These are phyloP conservation scores for Drosophila nigromelanica DNA, from an alignment of 1,140 invertebrate species.

Conservation along the genomic window DNA sequence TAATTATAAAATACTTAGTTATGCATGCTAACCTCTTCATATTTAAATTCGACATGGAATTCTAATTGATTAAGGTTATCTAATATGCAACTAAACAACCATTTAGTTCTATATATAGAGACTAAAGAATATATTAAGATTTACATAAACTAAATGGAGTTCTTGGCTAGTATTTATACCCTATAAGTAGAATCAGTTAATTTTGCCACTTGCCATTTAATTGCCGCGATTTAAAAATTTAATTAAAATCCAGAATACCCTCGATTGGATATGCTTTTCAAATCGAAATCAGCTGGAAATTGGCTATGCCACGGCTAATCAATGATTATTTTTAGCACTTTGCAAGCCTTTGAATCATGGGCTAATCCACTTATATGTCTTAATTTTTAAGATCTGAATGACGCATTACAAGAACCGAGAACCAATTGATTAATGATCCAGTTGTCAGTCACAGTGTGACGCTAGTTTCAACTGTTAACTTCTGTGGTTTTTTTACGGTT, in stretches of 20 bases:
- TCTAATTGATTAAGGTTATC: not conserved
- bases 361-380: conserved; percentile 14
- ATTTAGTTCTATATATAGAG: not conserved
- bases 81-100: not conserved
- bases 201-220: not conserved
- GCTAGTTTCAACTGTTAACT: not conserved
- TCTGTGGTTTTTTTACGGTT: conserved; percentile 21
- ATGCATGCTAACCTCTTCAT: not conserved
- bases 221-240: conserved; percentile 6
- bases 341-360: conserved; percentile 28
- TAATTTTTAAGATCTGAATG: conserved; percentile 7
- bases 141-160: too few relatives aligned
- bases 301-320: conserved; percentile 8
- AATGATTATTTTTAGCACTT: conserved; percentile 27
- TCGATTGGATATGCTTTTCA: conserved; percentile 6
- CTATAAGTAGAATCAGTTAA: not conserved
- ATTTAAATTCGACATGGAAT: too few relatives aligned
- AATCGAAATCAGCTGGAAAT: conserved; percentile 18
- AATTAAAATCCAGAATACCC: not conserved
- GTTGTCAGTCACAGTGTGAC: conserved; percentile 7
- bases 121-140: not conserved
- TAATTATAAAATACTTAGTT: not conserved
- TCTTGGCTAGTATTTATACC: not conserved
- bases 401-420: conserved; percentile 34
- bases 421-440: conserved; percentile 46